phyloP scores from a whole-genome alignment of 1,140 invertebrate genomes.

The Drosophila varians region DNA sequence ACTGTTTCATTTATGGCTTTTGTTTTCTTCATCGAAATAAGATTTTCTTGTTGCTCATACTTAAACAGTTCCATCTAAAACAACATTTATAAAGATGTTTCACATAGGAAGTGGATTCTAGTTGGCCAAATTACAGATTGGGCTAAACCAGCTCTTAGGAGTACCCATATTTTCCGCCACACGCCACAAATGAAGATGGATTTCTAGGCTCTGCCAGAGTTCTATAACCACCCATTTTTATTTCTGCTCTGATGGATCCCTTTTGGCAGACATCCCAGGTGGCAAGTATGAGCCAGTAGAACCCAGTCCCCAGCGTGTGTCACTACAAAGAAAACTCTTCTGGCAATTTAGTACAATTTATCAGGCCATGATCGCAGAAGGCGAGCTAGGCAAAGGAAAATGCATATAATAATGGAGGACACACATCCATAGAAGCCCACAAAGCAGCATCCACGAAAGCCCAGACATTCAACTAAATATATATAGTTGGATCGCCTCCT shows the following conservation, averaged over 20 bases:
- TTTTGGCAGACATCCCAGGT: slow-evolving; percentile 41
- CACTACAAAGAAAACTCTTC: slow-evolving; percentile 19
- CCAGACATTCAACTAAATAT: too few relatives aligned
- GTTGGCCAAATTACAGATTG: too few relatives aligned
- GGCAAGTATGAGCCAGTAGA: slow-evolving; percentile 37
- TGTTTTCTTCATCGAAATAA: slow-evolving; percentile 42
- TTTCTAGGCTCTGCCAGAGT: slow-evolving; percentile 18
- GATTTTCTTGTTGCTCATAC: slow-evolving; percentile 19
- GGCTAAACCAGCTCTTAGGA: too few relatives aligned
- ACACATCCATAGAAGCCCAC: too few relatives aligned
- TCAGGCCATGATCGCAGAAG: slow-evolving; percentile 23
- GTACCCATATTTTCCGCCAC: slow-evolving; percentile 40
- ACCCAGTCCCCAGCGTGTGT: slow-evolving; percentile 15
- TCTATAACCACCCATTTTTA: slow-evolving; percentile 13
- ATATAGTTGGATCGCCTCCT: slow-evolving; percentile 13
- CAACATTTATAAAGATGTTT: background rate
- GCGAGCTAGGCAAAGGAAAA: slow-evolving; percentile 17
- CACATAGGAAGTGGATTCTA: too few relatives aligned
- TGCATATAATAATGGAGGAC: slow-evolving; percentile 28
- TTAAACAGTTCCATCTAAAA: background rate
- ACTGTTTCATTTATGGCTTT: slow-evolving; percentile 17
- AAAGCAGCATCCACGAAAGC: slow-evolving; percentile 18
- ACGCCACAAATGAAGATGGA: slow-evolving; percentile 54
- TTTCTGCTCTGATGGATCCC: slow-evolving; percentile 39
- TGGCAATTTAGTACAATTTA: slow-evolving; percentile 44